Percentiles rank a stretch among this genome's conserved stretches.
These are phyloP conservation scores for Lutjanus campechanus DNA, from an alignment of 2,797 vertebrate genomes.

Conservation along the genomic window DNA sequence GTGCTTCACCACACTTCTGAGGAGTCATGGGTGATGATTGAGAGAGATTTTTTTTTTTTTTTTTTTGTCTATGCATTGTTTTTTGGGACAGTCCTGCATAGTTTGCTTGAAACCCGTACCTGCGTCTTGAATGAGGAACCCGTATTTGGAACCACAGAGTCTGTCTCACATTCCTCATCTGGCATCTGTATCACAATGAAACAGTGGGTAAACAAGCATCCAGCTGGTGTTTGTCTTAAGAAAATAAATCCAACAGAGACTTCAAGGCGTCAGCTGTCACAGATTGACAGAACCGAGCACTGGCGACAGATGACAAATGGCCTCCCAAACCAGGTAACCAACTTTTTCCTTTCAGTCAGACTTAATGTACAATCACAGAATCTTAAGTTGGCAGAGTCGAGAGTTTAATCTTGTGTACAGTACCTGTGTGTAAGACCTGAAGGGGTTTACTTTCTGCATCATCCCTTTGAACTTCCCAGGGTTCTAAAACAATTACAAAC, in stretches of 20 bases:
- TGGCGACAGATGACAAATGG: too few species aligned
- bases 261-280: not conserved
- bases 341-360: too few species aligned
- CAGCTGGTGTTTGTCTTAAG: not conserved
- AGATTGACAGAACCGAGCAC: too few species aligned
- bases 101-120: not conserved
- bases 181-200: slow-evolving; percentile 20
- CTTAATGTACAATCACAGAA: not conserved
- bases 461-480: slow-evolving; percentile 66
- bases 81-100: too few species aligned
- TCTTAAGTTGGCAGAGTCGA: not conserved
- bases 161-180: slow-evolving; percentile 26
- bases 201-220: fast-evolving
- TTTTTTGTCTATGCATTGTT: too few species aligned
- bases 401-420: not conserved
- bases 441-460: slow-evolving; percentile 78
- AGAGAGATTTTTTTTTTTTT: too few species aligned
- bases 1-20: too few species aligned
- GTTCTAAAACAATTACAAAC: slow-evolving; percentile 60
- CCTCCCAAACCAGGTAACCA: too few species aligned
- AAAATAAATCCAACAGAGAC: too few species aligned
- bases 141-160: not conserved
- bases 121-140: not conserved
- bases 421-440: slow-evolving; percentile 71
- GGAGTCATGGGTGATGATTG: too few species aligned